These are phyloP conservation scores for Pungitius pungitius DNA, from an alignment of 2,113 vertebrate species.

Conservation along the genomic window DNA sequence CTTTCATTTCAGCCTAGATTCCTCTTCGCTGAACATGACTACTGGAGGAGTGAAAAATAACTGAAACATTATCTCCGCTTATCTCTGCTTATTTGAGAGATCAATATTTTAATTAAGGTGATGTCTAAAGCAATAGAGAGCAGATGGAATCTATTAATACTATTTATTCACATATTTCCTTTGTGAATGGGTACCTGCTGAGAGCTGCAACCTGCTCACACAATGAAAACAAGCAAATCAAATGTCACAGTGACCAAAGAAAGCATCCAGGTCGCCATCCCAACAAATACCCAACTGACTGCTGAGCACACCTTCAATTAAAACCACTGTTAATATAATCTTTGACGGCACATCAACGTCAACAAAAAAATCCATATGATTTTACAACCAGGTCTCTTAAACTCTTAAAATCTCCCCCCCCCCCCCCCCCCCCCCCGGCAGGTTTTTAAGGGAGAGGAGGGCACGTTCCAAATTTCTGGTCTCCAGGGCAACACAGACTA, in stretches of 20 bases:
- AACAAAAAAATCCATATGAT: neutral
- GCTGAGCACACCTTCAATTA: neutral
- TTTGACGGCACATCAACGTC: neutral
- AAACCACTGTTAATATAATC: neutral
- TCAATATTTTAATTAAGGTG: no score
- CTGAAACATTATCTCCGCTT: no score
- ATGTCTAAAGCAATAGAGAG: neutral
- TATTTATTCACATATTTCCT: neutral
- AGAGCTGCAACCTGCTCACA: neutral
- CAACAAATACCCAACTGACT: neutral
- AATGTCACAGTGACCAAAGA: neutral
- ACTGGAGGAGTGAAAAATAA: neutral
- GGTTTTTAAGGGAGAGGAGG: conserved; percentile 97
- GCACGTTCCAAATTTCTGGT: conserved; percentile 90
- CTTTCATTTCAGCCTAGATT: neutral
- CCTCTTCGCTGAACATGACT: neutral
- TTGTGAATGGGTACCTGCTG: neutral
- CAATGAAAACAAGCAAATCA: neutral
- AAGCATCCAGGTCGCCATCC: neutral
- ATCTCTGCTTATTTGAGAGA: neutral
- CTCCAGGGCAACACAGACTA: conserved; percentile 97
- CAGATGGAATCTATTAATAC: neutral
- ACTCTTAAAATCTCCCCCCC: neutral
- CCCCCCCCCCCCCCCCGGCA: conserved; percentile 53
- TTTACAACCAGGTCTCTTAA: neutral